These are phyloP conservation scores for Drosophila yooni DNA, from an alignment of 2,888 invertebrate genomes.

Conservation along the genomic window DNA sequence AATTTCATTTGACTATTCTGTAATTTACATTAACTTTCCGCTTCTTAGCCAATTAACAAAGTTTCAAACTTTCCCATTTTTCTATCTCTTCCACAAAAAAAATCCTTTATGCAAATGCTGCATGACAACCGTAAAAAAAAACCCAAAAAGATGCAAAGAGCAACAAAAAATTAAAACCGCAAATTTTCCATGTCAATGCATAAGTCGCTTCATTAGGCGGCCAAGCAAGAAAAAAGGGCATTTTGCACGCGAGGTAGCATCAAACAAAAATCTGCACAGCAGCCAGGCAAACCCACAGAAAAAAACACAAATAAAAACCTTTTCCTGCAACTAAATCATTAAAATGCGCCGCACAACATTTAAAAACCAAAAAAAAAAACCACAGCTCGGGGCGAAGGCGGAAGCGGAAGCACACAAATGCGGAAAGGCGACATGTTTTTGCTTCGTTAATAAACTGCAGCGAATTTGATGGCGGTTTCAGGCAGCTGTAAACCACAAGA, in stretches of 20 bases:
- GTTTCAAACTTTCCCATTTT: conserved; percentile 35
- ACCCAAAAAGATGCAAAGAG: neutral
- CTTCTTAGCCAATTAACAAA: conserved; percentile 61
- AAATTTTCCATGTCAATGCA: conserved; percentile 81
- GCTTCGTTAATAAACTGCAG: conserved; percentile 77
- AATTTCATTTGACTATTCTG: neutral
- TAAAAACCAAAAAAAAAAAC: conserved; percentile 24
- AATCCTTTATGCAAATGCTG: conserved; percentile 68
- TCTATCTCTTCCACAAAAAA: conserved; percentile 15
- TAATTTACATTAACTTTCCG: neutral
- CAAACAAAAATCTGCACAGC: conserved; percentile 56
- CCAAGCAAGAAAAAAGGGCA: conserved; percentile 24
- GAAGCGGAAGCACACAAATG: conserved; percentile 31
- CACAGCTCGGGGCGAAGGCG: conserved; percentile 22
- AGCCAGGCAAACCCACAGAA: conserved; percentile 11
- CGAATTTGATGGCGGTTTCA: conserved; percentile 53
- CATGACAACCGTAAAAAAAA: conserved; percentile 60
- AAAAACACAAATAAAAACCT: conserved; percentile 20
- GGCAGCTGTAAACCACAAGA: conserved; percentile 56
- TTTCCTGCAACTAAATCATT: conserved; percentile 66
- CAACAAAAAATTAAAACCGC: conserved; percentile 51
- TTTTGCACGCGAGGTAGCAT: conserved; percentile 57
- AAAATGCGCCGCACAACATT: conserved; percentile 49
- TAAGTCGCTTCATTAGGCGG: conserved; percentile 78
- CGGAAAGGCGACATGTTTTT: conserved; percentile 69